A percentile compares a stretch with the other conserved stretches of the same genome.
Conservation (phyloP, 2,113 vertebrate genomes). For the Bufo bufo region DNA sequence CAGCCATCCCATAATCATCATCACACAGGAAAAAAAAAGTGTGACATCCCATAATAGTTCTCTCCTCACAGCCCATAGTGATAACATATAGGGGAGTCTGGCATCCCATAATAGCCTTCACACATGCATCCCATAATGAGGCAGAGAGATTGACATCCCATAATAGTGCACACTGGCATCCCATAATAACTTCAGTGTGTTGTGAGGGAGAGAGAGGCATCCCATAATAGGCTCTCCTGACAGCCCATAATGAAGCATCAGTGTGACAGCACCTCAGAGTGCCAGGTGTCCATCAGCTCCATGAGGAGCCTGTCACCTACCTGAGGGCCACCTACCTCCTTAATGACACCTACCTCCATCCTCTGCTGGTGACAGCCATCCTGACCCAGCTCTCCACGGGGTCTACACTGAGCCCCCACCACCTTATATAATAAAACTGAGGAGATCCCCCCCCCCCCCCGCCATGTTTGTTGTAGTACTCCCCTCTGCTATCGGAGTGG, state of each 20-base stretch:
- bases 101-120: constrained; percentile 8
- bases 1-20: constrained; percentile 64
- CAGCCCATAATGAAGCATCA: constrained; percentile 66
- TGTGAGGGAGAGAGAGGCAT: constrained; percentile 65
- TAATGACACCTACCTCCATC: too few species aligned
- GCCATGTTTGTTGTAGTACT: too few species aligned
- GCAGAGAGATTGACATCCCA: constrained; percentile 69
- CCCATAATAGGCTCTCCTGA: constrained; percentile 63
- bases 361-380: too few species aligned
- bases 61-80: background rate
- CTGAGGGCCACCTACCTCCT: too few species aligned
- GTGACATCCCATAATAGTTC: constrained; percentile 68
- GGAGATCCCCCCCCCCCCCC: too few species aligned
- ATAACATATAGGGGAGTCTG: background rate
- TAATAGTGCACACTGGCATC: constrained; percentile 65
- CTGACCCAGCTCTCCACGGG: too few species aligned
- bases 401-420: too few species aligned
- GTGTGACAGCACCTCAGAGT: constrained; percentile 18
- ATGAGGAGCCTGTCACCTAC: too few species aligned
- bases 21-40: background rate
- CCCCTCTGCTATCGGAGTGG: too few species aligned
- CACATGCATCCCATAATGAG: constrained; percentile 66
- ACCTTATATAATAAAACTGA: too few species aligned
- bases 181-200: constrained; percentile 16
- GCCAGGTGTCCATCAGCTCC: constrained; percentile 11